These are phyloP conservation scores for Girardinus metallicus DNA, from an alignment of 2,797 vertebrate genomes.

Conservation along the genomic window DNA sequence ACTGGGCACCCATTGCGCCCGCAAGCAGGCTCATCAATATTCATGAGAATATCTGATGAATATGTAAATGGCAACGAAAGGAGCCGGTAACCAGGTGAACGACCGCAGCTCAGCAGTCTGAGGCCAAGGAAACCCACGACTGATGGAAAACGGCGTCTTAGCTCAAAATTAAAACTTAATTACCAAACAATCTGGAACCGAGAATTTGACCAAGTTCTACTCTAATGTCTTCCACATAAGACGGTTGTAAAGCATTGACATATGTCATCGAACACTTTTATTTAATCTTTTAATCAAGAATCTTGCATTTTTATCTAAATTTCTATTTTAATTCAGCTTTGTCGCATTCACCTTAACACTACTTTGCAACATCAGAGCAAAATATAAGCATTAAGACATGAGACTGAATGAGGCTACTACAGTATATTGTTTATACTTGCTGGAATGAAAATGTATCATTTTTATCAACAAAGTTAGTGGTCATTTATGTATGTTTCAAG, in stretches of 20 bases:
- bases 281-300: background rate
- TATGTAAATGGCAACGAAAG: constrained; percentile 65
- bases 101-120: constrained; percentile 58
- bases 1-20: constrained; percentile 83
- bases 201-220: background rate
- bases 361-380: background rate
- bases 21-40: constrained; percentile 82
- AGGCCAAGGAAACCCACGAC: constrained; percentile 39
- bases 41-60: constrained; percentile 81
- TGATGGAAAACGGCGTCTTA: constrained; percentile 46
- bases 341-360: background rate
- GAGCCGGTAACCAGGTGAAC: constrained; percentile 80
- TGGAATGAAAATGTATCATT: background rate
- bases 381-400: background rate
- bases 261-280: background rate
- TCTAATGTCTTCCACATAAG: background rate
- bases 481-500: background rate
- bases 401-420: background rate
- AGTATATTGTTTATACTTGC: background rate
- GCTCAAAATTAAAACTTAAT: constrained; percentile 31
- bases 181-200: background rate
- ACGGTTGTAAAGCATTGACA: background rate
- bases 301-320: background rate
- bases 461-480: background rate
- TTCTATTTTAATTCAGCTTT: background rate